Evolutionary conservation across 1,140 invertebrate species (phyloP).

Genomic region (Eueides isabella): DNA sequence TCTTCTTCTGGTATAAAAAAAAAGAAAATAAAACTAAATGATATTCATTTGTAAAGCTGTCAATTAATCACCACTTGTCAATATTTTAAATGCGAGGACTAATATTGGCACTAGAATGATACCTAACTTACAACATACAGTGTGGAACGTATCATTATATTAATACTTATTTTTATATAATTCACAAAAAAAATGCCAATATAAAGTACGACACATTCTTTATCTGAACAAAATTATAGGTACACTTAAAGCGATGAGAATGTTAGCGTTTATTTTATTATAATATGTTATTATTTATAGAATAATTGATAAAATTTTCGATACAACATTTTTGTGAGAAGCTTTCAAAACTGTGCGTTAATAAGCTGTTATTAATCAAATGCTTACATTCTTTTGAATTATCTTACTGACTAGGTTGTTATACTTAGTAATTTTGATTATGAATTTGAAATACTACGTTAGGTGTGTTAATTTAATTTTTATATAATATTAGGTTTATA

Average conservation of each 20-base stretch:
- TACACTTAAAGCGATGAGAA: conserved; percentile 59
- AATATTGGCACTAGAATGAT: conserved; percentile 62
- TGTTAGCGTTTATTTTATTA: conserved; percentile 40
- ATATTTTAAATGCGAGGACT: conserved; percentile 71
- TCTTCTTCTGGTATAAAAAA: not conserved
- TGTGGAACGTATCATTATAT: conserved; percentile 58
- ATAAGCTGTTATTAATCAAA: conserved; percentile 34
- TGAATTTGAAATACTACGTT: conserved; percentile 20
- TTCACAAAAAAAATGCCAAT: conserved; percentile 69
- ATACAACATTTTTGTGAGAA: conserved; percentile 22
- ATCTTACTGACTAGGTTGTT: conserved; percentile 75
- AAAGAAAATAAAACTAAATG: not conserved
- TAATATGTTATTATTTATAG: conserved; percentile 16
- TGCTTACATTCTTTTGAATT: conserved; percentile 47
- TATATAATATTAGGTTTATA: conserved; percentile 15
- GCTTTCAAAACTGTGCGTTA: conserved; percentile 19
- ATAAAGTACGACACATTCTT: conserved; percentile 67
- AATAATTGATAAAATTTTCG: not conserved
- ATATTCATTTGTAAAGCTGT: not conserved
- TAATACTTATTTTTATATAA: conserved; percentile 56
- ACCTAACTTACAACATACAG: conserved; percentile 56
- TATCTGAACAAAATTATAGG: conserved; percentile 46
- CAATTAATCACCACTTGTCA: conserved; percentile 30
- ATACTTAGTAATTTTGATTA: conserved; percentile 49
- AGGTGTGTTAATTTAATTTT: conserved; percentile 30